Evolutionary conservation across 2,888 invertebrate genomes (phyloP).

Genomic region (Coenonympha glycerion): DNA sequence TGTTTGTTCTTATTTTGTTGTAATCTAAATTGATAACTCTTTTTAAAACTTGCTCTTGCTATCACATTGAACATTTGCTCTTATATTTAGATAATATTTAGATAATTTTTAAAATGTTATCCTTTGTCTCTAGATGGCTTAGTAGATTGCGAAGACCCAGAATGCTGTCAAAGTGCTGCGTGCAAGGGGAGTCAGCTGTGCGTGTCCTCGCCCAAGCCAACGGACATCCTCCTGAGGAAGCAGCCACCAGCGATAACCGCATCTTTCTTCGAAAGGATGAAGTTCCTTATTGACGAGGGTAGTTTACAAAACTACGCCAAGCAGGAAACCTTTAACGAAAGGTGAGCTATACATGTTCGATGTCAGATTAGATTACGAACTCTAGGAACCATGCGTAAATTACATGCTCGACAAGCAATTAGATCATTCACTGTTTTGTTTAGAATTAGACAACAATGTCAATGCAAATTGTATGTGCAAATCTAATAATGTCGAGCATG

Average conservation of each 20-base stretch:
- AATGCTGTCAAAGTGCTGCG: constrained; percentile 91
- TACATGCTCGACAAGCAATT: not conserved
- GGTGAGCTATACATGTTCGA: constrained; percentile 79
- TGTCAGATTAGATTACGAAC: constrained; percentile 48
- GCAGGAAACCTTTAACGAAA: constrained; percentile 96
- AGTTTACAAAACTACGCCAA: constrained; percentile 98
- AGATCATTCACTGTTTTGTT: not conserved
- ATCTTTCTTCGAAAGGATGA: constrained; percentile 98
- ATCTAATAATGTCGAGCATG: not conserved
- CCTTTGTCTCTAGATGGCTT: constrained; percentile 85
- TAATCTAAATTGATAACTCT: too few species aligned
- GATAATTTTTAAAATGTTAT: not conserved
- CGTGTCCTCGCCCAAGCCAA: constrained; percentile 95
- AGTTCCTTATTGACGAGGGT: constrained; percentile 98
- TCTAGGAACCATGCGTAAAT: not conserved
- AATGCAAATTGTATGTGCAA: not conserved
- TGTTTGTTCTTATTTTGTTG: too few species aligned
- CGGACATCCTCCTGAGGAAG: constrained; percentile 94
- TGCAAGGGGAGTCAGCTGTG: constrained; percentile 93
- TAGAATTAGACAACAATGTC: not conserved
- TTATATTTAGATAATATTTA: too few species aligned
- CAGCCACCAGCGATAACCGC: constrained; percentile 98
- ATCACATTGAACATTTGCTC: too few species aligned
- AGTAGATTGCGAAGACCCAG: constrained; percentile 98
- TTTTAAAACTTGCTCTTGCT: too few species aligned